Conservation (phyloP, 2,113 vertebrate species). For the Grallaria varia region DNA sequence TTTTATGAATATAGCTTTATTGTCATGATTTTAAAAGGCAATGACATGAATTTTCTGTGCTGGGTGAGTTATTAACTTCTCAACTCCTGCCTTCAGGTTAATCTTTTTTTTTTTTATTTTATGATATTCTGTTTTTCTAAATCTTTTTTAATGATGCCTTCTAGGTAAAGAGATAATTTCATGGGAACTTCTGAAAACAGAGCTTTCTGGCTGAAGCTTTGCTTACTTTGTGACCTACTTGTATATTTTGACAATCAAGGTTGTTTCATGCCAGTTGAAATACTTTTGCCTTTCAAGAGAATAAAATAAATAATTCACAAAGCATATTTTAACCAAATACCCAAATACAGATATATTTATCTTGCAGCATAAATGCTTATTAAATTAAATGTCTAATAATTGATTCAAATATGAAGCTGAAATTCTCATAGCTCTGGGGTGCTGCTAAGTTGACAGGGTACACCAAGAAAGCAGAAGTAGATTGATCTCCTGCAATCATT, state of each 20-base stretch:
- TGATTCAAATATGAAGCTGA: background rate
- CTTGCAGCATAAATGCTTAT: background rate
- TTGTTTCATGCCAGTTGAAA: background rate
- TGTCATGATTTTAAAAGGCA: constrained; percentile 13
- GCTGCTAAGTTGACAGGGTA: background rate
- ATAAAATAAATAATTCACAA: constrained; percentile 26
- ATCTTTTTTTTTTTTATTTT: background rate
- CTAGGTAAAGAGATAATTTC: constrained; percentile 47
- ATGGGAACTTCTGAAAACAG: background rate
- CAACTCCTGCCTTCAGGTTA: background rate
- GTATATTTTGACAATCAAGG: background rate
- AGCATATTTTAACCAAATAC: background rate
- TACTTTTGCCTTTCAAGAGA: background rate
- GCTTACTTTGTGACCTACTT: background rate
- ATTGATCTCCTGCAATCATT: background rate
- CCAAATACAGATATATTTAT: background rate
- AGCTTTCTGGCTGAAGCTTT: background rate
- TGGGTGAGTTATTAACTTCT: background rate
- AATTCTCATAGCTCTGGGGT: background rate
- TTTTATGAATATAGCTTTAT: constrained; percentile 47
- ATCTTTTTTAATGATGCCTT: constrained; percentile 53
- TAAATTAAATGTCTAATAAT: background rate
- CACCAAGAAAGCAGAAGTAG: background rate
- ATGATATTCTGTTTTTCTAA: background rate
- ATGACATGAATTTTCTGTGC: background rate